Conservation (phyloP, 1,140 invertebrate species). For the Venturia canescens region DNA sequence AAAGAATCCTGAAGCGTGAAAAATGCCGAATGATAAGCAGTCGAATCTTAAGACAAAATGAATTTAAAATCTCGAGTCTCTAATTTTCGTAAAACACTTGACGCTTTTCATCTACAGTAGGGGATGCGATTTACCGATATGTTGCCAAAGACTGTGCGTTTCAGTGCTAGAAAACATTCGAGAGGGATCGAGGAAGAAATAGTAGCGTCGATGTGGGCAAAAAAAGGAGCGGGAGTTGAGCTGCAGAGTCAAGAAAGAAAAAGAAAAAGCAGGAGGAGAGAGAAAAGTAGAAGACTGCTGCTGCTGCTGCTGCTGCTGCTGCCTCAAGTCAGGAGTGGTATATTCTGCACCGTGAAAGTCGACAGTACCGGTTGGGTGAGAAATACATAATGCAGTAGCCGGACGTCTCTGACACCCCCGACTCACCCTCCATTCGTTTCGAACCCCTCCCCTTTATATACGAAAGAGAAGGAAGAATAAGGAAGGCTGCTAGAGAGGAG, state of each 20-base stretch:
- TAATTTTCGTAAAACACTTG: not conserved
- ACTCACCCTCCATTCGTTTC: constrained; percentile 58
- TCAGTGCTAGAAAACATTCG: not conserved
- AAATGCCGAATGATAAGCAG: not conserved
- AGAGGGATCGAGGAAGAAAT: constrained; percentile 40
- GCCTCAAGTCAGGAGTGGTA: constrained; percentile 19
- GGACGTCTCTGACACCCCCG: constrained; percentile 75
- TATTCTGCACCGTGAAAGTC: constrained; percentile 60
- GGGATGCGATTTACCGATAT: constrained; percentile 17
- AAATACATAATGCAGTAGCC: constrained; percentile 78
- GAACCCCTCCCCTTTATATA: constrained; percentile 25
- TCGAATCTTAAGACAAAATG: not conserved
- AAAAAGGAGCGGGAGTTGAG: constrained; percentile 1
- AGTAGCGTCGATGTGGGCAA: constrained; percentile 29
- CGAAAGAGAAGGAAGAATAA: not conserved
- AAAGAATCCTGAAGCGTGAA: not conserved
- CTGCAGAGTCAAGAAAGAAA: constrained; percentile 12
- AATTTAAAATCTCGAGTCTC: not conserved
- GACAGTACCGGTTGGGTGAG: constrained; percentile 61
- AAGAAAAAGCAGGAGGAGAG: constrained; percentile 39
- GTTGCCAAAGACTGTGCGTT: constrained; percentile 18
- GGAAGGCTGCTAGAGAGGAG: not conserved
- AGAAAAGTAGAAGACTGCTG: constrained; percentile 46
- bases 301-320: constrained; percentile 27
- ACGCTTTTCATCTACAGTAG: not conserved